A percentile compares a stretch with the other conserved stretches of the same genome.
Conservation (phyloP, 2,797 vertebrate species). For the Microcaecilia unicolor region DNA sequence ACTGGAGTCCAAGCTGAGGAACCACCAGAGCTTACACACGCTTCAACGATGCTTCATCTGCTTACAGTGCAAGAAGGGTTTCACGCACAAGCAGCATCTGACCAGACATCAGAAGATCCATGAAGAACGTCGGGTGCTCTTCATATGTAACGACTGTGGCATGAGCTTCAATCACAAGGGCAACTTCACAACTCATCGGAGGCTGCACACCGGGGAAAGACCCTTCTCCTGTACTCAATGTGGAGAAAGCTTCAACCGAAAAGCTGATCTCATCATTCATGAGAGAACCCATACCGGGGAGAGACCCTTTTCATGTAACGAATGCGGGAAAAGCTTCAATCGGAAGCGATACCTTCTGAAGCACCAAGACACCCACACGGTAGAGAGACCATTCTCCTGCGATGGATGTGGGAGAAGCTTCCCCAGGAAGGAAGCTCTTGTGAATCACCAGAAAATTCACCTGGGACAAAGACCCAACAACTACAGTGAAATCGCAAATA, state of each 20-base stretch:
- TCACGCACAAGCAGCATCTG: accelerated
- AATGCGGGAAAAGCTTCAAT: constrained; percentile 25
- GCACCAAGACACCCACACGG: constrained; percentile 23
- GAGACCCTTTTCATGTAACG: constrained; percentile 12
- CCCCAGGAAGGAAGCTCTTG: constrained; percentile 20
- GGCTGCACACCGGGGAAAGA: constrained; percentile 1
- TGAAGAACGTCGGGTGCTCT: neutral
- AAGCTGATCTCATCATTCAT: constrained; percentile 23
- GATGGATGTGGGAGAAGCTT: constrained; percentile 18
- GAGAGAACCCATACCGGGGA: constrained; percentile 18
- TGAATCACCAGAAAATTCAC: constrained; percentile 30
- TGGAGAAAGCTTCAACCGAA: constrained; percentile 27
- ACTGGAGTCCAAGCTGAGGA: accelerated
- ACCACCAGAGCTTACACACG: neutral
- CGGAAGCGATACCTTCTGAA: constrained; percentile 19
- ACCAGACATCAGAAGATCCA: accelerated
- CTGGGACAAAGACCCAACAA: neutral
- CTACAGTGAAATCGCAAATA: neutral
- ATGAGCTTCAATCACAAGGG: constrained; percentile 25
- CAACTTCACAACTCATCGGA: constrained; percentile 14
- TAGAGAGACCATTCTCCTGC: constrained; percentile 17
- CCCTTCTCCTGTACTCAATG: constrained; percentile 14
- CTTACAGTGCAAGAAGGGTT: no score
- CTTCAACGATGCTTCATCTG: no score
- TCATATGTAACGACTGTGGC: constrained; percentile 7